phyloP scores from a whole-genome alignment of 92 coral and sea anemone species.

The Scolanthus callimorphus region DNA sequence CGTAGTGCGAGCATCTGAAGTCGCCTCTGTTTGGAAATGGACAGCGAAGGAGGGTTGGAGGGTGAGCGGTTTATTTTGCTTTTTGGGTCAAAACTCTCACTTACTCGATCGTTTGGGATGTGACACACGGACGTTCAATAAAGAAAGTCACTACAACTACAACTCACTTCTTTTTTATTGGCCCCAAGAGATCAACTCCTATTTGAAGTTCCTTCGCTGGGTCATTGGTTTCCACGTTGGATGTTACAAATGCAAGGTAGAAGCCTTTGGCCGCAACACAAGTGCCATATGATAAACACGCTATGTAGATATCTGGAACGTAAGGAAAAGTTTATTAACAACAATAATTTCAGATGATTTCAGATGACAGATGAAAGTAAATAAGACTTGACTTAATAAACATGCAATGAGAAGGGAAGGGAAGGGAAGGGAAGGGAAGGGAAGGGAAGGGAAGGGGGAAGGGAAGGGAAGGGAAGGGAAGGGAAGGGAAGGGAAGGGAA shows the following conservation, averaged over 20 bases:
- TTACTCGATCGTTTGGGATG: no score
- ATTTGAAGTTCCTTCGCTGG: constrained; percentile 56
- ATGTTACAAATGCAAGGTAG: constrained; percentile 73
- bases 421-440: constrained; percentile 72
- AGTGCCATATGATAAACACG: constrained; percentile 60
- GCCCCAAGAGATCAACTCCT: constrained; percentile 52
- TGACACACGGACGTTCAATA: no score
- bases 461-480: no score
- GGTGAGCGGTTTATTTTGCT: no score
- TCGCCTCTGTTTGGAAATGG: no score
- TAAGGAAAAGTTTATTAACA: not conserved
- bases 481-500: no score
- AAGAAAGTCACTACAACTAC: no score
- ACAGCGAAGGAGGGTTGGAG: no score
- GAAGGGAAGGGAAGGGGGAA: constrained; percentile 54
- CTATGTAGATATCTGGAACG: constrained; percentile 67
- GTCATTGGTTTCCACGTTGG: constrained; percentile 61
- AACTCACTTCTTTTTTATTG: constrained; percentile 65
- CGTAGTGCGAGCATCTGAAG: no score
- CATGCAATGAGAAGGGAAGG: not conserved
- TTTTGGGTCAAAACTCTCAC: no score
- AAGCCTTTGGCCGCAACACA: constrained; percentile 51
- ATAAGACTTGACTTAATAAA: not conserved
- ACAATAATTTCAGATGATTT: no score
- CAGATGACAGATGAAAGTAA: not conserved